Base-by-base conservation (phyloP, 2,888 invertebrate genomes). In the Aethes cnicana region DNA sequence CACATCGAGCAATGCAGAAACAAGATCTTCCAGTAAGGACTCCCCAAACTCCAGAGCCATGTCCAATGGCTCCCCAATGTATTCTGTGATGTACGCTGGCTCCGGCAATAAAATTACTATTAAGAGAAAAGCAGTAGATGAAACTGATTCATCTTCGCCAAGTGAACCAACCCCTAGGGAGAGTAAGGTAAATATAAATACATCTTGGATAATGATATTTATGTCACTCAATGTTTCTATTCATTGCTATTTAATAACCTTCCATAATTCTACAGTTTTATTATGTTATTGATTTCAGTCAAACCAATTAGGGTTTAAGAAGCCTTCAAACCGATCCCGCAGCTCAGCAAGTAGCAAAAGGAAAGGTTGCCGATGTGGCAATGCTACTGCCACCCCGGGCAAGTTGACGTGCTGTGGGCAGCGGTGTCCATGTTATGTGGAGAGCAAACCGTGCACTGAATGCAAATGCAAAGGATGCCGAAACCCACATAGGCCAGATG, bases 391-490 rank as follows among this genome's bases (percentile, higher is more conserved):
- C 1, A 94, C 94, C 11, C 97, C 97, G 0, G 97, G 97, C 3
- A 97, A 96, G 76, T 82, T 97, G 32, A 97, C 97, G 0, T 98
- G 98, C 73, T 97, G 97, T 71, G 97, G 97, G 0, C 97, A 97
- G 75, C 90, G 98, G 56, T 98, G 98, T 84, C 97, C 97, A 0
- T 98, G 98, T 81, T 98, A 98, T 80, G 96, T 96, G 3, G 95
- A 95, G 60, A 95, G 95, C 61, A 95, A 96, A 76, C 95, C 96
- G 0, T 98, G 98, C 74, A 91, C 94, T 4, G 96, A 95, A 66
- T 98, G 98, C 83, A 94, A 95, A 76, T 98, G 98, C 83, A 92
- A 95, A 72, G 97, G 97, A 1, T 98, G 98, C 77, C 91, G 97
- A 65, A 98, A 98, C 90, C 97, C 98, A 2, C 96, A 96, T 69